Base-by-base conservation (phyloP, 2,113 vertebrate species). In the Semicossyphus pulcher region DNA sequence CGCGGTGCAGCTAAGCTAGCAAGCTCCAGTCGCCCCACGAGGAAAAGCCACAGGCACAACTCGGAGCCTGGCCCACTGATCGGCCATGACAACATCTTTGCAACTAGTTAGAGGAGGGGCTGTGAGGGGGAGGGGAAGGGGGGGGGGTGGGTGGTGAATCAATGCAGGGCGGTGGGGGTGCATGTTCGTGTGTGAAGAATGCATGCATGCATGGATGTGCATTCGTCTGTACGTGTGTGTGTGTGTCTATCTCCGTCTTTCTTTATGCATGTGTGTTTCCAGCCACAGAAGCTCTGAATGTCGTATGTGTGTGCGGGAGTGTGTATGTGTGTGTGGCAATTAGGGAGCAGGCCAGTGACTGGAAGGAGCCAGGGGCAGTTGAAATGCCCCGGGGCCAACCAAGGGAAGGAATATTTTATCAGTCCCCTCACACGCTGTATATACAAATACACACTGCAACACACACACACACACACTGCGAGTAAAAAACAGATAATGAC, bases 41-140 rank as follows among this genome's bases (percentile, higher is more conserved):
- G 96, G 94, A 96, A 96, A 94, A 95, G 97, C 97, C 96, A 97
- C 84, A 88, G 97, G 97, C 95, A 69, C 92, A 93, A 94, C 96
- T 95, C 94, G 92, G 94, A 95, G 95, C 95, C 83, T 53, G 94
- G 94, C 94, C 93, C 88, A 92, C 95, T 97, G 96, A 97, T 97
- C 95, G 92, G 88, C 96, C 95, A 94, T 97, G 96, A 98, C 96
- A 97, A 96, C 95, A 94, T 96, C 95, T 96, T 95, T 96, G 96
- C 95, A 96, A 96, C 95, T 96, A 96, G 94, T 92, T 94, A 93
- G 94, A 87, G 95, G 93, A 93, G 92, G 95, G 89, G 80, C 67
- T 34, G 25, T 47, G 63, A 45, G 72, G 78, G 51, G 59, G 76
- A 41, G 47, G 72, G 25, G 18, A 1, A n/a, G 52, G 32, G 41